Evolutionary conservation across 2,888 invertebrate species (phyloP), one percentile per base, ranked within the genome.

Genomic region (Rhagophthalmus giganteus): DNA sequence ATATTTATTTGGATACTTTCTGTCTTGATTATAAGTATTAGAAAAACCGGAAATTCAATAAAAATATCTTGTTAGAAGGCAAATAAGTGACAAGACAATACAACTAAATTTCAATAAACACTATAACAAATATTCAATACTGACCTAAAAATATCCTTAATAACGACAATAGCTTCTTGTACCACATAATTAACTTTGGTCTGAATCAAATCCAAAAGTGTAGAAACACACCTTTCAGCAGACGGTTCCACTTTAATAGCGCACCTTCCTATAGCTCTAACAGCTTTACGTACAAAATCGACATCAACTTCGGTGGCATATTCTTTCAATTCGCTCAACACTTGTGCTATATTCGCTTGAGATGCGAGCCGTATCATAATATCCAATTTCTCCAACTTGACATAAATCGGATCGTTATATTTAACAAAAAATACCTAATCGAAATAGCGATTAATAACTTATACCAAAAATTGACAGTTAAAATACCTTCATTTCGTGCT

Each of bases 401-500:
- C 99, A 75, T 99, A 99, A 72, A 99, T 99, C 0, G 99, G 99
- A 78, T 99, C 99, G 75, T 99, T 99, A 79, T 99, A 99, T 72
- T 99, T 99, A 25, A 99, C 99, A 74, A 99, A 99, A 79, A 99
- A 99, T 41, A 87, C 87, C 81, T 81, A 67, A 0, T n/a, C n/a
- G n/a, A n/a, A n/a, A n/a, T n/a, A n/a, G n/a, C n/a, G n/a, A n/a
- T n/a, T n/a, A n/a, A n/a, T n/a, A n/a, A n/a, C n/a, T n/a, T n/a
- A n/a, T n/a, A n/a, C n/a, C n/a, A n/a, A n/a, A 20, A 11, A 45
- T 34, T 24, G 39, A 20, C 20, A 20, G 3, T 20, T 20, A 20
- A n/a, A n/a, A n/a, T n/a, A 94, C 94, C 81, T 99, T 99, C 98
- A 99, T 98, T 78, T 99, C 99, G 68, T 98, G 96, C 73, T 99